Conservation (phyloP, 2,113 vertebrate species). For the Gallinago jamesoni region DNA sequence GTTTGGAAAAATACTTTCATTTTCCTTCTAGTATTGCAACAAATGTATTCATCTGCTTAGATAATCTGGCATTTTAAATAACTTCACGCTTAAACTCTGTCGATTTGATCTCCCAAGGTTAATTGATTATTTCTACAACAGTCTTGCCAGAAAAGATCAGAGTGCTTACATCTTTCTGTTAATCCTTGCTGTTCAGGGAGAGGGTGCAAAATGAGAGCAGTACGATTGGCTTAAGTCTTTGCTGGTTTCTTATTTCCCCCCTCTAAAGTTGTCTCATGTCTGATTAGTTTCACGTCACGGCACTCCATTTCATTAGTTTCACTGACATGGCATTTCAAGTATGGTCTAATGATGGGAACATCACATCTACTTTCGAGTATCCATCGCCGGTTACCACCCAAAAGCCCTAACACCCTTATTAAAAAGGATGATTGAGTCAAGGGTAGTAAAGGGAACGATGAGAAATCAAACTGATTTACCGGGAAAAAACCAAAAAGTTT, state of each 20-base stretch:
- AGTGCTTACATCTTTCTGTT: conserved; percentile 72
- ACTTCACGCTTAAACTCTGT: conserved; percentile 71
- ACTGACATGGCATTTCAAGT: conserved; percentile 25
- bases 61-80: conserved; percentile 77
- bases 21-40: conserved; percentile 57
- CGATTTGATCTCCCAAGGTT: conserved; percentile 79
- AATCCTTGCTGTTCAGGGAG: conserved; percentile 70
- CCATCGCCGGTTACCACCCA: not conserved
- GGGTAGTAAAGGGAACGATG: not conserved
- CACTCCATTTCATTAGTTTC: conserved; percentile 49
- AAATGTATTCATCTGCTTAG: conserved; percentile 67
- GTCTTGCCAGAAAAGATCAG: conserved; percentile 73
- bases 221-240: conserved; percentile 45
- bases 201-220: conserved; percentile 25
- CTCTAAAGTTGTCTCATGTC: conserved; percentile 11
- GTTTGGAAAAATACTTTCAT: conserved; percentile 69
- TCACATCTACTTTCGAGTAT: not conserved
- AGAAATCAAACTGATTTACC: not conserved
- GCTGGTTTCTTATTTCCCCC: not conserved
- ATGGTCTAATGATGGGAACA: conserved; percentile 7
- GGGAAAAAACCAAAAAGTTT: conserved; percentile 11
- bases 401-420: not conserved
- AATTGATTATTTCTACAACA: conserved; percentile 81
- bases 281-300: conserved; percentile 25
- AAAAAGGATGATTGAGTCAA: not conserved